phyloP scores from a whole-genome alignment of 2,113 vertebrate genomes.

The Aegotheles bennettii region DNA sequence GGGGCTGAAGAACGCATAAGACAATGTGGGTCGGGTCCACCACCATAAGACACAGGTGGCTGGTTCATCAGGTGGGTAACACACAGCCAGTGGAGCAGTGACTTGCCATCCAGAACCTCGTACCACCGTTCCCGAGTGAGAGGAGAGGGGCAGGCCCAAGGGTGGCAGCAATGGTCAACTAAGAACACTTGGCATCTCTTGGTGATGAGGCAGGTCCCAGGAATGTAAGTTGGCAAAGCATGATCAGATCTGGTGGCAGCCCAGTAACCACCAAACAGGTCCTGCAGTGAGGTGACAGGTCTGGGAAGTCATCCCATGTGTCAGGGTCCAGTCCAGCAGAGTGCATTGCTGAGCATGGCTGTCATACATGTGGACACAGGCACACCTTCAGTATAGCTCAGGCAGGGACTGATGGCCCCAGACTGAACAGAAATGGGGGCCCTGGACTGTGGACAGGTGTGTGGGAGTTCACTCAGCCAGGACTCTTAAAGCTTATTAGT shows the following conservation, averaged over 20 bases:
- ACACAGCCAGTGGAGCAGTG: background rate
- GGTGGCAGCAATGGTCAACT: rapidly evolving
- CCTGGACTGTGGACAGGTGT: too few species aligned
- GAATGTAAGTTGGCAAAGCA: background rate
- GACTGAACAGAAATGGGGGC: rapidly evolving
- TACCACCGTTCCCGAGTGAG: rapidly evolving
- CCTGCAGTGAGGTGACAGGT: background rate
- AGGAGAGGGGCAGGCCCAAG: background rate
- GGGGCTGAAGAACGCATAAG: background rate
- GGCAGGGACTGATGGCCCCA: background rate
- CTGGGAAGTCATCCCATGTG: background rate
- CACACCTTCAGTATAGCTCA: background rate
- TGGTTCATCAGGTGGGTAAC: background rate
- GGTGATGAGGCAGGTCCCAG: background rate
- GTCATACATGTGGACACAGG: background rate
- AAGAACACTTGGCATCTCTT: background rate
- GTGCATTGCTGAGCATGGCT: background rate
- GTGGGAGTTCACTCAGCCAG: rapidly evolving
- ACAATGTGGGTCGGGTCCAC: rapidly evolving
- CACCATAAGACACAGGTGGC: background rate
- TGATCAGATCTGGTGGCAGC: background rate
- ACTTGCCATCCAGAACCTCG: background rate
- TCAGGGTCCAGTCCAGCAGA: background rate
- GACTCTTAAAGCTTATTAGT: background rate
- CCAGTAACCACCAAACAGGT: background rate